A percentile compares a stretch with the other conserved stretches of the same genome.
Conservation (phyloP, 2,113 vertebrate genomes). For the Phyllopteryx taeniolatus region DNA sequence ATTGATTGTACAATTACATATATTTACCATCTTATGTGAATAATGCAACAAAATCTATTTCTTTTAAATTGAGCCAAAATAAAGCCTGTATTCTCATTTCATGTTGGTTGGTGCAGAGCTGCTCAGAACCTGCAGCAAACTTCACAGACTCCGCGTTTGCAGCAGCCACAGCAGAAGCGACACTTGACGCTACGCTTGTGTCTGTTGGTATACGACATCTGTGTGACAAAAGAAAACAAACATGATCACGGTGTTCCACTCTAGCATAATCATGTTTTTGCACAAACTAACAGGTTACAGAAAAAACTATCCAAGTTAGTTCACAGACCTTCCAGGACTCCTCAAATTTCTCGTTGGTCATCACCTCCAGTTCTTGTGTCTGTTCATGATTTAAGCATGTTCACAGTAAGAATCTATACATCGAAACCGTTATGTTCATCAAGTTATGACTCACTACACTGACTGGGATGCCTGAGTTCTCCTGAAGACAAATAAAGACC, state of each 20-base stretch:
- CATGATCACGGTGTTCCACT: neutral
- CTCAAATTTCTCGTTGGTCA: slow-evolving; percentile 5
- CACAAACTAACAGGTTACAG: neutral
- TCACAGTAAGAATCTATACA: neutral
- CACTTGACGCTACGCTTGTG: slow-evolving; percentile 53
- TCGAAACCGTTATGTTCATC: neutral
- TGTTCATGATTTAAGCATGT: slow-evolving; percentile 4
- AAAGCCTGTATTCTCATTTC: no score
- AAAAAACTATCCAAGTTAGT: neutral
- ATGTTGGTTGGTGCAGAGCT: neutral
- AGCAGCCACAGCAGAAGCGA: slow-evolving; percentile 69
- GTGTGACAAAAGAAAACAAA: neutral
- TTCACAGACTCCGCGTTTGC: slow-evolving; percentile 46
- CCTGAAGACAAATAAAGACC: slow-evolving; percentile 31
- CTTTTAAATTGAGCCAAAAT: no score
- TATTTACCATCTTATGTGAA: no score
- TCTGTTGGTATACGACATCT: slow-evolving; percentile 38
- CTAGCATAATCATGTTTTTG: neutral
- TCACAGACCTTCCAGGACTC: slow-evolving; percentile 41
- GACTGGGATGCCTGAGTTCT: slow-evolving; percentile 33
- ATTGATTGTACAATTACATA: no score
- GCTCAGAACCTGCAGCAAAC: slow-evolving; percentile 64
- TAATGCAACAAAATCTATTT: no score
- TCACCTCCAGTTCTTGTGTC: slow-evolving; percentile 6
- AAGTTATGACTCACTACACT: slow-evolving; percentile 34